Conservation (phyloP, 2,797 vertebrate species). For the Huso huso region DNA sequence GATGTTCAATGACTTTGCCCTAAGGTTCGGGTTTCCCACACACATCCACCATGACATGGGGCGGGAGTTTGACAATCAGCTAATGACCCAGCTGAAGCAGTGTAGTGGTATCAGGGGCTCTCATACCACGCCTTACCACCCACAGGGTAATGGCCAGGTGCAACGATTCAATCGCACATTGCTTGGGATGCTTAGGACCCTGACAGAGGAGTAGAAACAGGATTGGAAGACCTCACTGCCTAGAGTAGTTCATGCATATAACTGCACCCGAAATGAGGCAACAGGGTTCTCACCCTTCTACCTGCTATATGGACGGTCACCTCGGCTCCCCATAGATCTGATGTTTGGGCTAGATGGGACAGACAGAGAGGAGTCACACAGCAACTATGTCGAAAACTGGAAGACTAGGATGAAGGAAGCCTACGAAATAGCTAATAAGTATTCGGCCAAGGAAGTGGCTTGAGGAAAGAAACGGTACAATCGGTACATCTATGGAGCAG, state of each 20-base stretch:
- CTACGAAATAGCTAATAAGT: conserved; percentile 10
- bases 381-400: conserved; percentile 17
- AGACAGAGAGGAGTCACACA: background rate
- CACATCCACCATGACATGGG: too few relatives aligned
- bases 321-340: too few relatives aligned
- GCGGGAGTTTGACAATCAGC: too few relatives aligned
- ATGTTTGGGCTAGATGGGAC: too few relatives aligned
- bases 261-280: too few relatives aligned
- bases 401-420: conserved; percentile 23
- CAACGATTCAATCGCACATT: too few relatives aligned
- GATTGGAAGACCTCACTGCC: conserved; percentile 12
- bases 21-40: too few relatives aligned
- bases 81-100: too few relatives aligned
- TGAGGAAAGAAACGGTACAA: conserved; percentile 13
- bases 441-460: background rate
- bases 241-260: conserved; percentile 18
- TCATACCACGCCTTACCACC: too few relatives aligned
- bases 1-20: too few relatives aligned
- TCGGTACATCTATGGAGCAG: conserved; percentile 1
- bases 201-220: conserved; percentile 12
- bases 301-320: background rate
- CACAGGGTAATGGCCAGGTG: too few relatives aligned
- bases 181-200: conserved; percentile 12
- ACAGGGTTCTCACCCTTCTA: background rate
- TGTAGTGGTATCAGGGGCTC: too few relatives aligned